Base-by-base conservation (phyloP, 2,113 vertebrate species). In the Hemiprocne comata region DNA sequence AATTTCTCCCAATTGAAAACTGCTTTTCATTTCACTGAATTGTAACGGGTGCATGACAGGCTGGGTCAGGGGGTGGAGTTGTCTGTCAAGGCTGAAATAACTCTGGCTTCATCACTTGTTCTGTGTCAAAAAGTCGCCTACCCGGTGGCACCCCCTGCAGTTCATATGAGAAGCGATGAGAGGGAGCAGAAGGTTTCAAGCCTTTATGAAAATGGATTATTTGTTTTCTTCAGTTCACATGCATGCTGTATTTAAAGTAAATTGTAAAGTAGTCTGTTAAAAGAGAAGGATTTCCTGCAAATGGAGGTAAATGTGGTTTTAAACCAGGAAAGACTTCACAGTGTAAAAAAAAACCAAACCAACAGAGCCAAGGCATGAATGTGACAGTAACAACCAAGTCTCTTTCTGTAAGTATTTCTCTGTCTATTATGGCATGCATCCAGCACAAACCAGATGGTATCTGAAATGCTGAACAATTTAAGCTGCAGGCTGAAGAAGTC, bases 371-470 rank as follows among this genome's bases (percentile, higher is more conserved):
- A 58, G 78, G 28, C 23, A 69, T 61, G 55, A 70, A 79, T 76
- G 54, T 65, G 33, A n/a, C 80, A 70, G 4, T 46, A 87, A 50
- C 2, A 89, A 34, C 3, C 17, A 33, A 78, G 13, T 54, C 42
- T 84, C 65, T 44, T 77, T 84, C 69, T 92, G 48, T 7, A 81
- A 48, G 60, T 61, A n/a, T 87, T 92, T 66, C 11, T 89, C 34
- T 89, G 44, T 28, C 31, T 42, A 2, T 66, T 42, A 2, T 66
- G 94, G 71, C 74, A 13, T 0, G 10, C 58, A 60, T 77, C 90
- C 94, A 94, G 94, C 85, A 71, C 64, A 34, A 86, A 90, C 7
- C 95, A 97, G 95, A 92, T 94, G 90, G 88, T 42, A 14, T 58
- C 64, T 80, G 88, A 89, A 95, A 87, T 71, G 72, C 91, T 61